Evolutionary conservation across 1,140 invertebrate genomes (phyloP).

Genomic region (Chrysomallon squamiferum): DNA sequence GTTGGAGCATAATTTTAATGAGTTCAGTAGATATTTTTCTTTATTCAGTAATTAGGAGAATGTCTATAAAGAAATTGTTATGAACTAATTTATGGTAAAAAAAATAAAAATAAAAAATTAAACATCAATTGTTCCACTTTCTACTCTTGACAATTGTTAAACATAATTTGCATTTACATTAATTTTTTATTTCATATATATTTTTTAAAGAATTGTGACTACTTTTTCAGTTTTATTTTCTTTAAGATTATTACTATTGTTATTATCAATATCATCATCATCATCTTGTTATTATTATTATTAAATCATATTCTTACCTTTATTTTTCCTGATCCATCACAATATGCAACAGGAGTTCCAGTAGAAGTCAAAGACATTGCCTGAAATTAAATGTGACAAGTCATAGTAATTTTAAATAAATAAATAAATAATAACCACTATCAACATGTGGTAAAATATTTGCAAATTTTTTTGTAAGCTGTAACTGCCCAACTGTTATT

Average conservation of each 20-base stretch:
- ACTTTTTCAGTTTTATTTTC: too few species aligned
- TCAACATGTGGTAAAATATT: neutral
- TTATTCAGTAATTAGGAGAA: neutral
- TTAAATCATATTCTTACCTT: conserved; percentile 2
- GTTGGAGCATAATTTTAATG: too few species aligned
- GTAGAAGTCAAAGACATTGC: neutral
- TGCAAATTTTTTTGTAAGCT: neutral
- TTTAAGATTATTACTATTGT: too few species aligned
- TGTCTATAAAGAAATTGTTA: neutral
- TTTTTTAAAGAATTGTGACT: too few species aligned
- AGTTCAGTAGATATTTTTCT: too few species aligned
- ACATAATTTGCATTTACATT: too few species aligned
- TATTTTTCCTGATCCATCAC: neutral
- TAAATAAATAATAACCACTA: neutral
- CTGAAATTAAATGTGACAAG: neutral
- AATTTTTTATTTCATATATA: too few species aligned
- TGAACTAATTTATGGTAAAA: neutral
- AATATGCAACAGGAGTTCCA: neutral
- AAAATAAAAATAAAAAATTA: too few species aligned
- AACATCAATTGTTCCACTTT: too few species aligned
- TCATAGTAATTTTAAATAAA: neutral
- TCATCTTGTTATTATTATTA: too few species aligned
- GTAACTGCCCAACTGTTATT: neutral
- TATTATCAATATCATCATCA: too few species aligned
- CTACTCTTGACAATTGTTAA: too few species aligned